A percentile compares a stretch with the other conserved stretches of the same genome.
phyloP scores from a whole-genome alignment of 2,113 vertebrate species.

The Gasterosteus nipponicus region DNA sequence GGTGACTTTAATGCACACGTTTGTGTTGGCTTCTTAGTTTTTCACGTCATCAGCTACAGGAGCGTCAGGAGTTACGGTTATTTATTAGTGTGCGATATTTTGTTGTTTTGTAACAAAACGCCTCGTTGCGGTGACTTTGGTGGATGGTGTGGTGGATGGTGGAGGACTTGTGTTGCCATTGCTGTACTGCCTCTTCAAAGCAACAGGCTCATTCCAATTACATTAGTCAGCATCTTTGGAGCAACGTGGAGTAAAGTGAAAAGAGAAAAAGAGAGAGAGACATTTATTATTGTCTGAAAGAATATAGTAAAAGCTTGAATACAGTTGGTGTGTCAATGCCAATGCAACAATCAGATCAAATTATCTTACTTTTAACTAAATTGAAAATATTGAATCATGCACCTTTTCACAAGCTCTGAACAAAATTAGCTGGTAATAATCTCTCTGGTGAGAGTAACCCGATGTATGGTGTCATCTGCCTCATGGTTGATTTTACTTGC shows the following conservation, averaged over 20 bases:
- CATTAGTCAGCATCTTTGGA: neutral
- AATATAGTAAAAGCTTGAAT: neutral
- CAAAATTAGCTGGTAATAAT: no score
- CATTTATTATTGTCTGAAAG: neutral
- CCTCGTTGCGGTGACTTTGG: neutral
- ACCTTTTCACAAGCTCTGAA: neutral
- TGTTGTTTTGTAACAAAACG: constrained; percentile 4
- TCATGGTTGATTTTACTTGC: neutral
- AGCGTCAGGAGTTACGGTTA: neutral
- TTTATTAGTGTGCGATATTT: constrained; percentile 22
- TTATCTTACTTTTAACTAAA: neutral
- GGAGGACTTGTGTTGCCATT: neutral
- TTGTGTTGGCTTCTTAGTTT: no score
- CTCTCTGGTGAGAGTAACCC: neutral
- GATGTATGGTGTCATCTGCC: neutral
- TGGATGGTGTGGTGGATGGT: neutral
- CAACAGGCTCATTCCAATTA: neutral
- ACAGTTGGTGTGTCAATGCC: neutral
- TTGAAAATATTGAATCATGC: neutral
- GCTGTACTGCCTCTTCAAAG: neutral
- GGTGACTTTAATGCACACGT: no score
- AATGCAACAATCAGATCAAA: neutral
- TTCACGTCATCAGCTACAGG: no score
- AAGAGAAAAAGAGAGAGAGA: neutral
- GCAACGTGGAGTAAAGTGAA: no score